Evolutionary conservation across 2,888 invertebrate genomes (phyloP).

Genomic region (Dicranocentrus wangi): DNA sequence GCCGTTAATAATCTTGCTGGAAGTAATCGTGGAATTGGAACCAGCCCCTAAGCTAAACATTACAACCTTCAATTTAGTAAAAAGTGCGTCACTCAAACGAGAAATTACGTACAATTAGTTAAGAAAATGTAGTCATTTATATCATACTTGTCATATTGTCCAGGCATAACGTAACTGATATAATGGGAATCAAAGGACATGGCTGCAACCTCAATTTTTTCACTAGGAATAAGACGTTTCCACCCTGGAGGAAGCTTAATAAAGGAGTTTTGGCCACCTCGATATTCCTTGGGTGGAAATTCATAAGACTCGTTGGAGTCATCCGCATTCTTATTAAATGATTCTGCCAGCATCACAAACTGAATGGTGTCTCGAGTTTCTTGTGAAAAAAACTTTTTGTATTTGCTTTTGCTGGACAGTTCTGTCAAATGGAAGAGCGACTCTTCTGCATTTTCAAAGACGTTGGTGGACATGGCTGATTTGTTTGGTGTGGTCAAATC

Average conservation of each 20-base stretch:
- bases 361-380: not conserved
- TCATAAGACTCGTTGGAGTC: constrained; percentile 8
- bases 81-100: not conserved
- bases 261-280: constrained; percentile 27
- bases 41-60: constrained; percentile 40
- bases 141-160: constrained; percentile 64
- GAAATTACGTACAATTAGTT: too few relatives aligned
- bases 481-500: constrained; percentile 38
- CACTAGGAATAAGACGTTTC: constrained; percentile 27
- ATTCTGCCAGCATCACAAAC: constrained; percentile 51
- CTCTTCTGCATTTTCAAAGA: constrained; percentile 55
- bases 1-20: constrained; percentile 63
- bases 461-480: constrained; percentile 41
- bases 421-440: constrained; percentile 55
- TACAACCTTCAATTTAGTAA: not conserved
- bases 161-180: constrained; percentile 59
- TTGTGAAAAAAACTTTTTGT: constrained; percentile 4
- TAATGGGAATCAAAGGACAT: constrained; percentile 56
- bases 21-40: not conserved
- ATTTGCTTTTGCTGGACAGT: constrained; percentile 10
- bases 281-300: constrained; percentile 27
- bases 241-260: constrained; percentile 65
- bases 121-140: too few relatives aligned
- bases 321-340: not conserved
- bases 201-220: constrained; percentile 61